Base-by-base conservation (phyloP, 2,797 vertebrate species). In the Tokudaia tokunoshimensis region DNA sequence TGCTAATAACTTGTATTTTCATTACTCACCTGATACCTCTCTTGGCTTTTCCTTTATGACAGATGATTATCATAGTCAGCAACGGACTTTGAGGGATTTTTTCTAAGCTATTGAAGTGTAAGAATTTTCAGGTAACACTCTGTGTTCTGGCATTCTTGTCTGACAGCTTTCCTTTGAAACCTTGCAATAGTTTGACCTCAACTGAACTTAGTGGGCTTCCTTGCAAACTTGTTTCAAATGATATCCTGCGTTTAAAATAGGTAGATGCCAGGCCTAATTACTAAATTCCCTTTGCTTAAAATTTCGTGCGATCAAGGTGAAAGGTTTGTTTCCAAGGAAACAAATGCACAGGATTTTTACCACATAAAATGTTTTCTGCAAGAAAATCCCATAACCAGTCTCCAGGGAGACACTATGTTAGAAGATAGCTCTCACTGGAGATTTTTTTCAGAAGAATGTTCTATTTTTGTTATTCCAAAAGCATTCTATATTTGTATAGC, bases 281-380 rank as follows among this genome's bases (percentile, higher is more conserved):
- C 96, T 85, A 96, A 97, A 96, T 98, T 98, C 97, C 95, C 95
- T 96, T 97, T 98, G 94, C 97, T 98, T 80, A 94, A 97, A 98
- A 96, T 96, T 90, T 96, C 97, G 96, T 97, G 97, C 6, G 47
- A 67, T 65, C 96, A 96, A 98, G 98, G 98, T 98, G 98, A 98
- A 97, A 98, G 98, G 97, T 98, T 98, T 98, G 99, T 99, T 99
- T 98, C 98, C 98, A 99, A 98, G 99, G 99, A 98, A 98, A 99
- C 98, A 98, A 98, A 98, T 79, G 98, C 96, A 92, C 96, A 72
- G 91, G 93, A 1, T 97, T 98, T 97, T 88, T 92, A 78, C 97
- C n/a, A 97, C 97, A 87, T 92, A 97, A 96, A 89, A 85, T 75
- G 87, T 96, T 94, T 98, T 98, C 98, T 97, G 95, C 83, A 94